These are phyloP conservation scores for Hippoglossus hippoglossus DNA, from an alignment of 2,797 vertebrate genomes.

Conservation along the genomic window DNA sequence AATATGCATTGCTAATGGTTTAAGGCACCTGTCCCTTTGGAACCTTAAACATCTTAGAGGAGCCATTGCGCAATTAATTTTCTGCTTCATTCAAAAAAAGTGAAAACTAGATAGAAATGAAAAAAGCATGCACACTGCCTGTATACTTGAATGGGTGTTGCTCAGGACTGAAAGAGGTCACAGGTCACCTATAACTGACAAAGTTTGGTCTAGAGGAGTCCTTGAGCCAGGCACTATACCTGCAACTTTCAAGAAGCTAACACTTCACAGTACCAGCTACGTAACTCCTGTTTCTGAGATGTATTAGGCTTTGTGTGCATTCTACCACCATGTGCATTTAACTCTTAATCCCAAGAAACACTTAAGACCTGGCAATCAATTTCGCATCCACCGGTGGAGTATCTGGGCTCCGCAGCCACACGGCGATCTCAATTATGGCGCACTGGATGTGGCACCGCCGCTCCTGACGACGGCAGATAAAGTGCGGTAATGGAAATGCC, in stretches of 20 bases:
- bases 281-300: neutral
- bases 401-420: constrained; percentile 52
- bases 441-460: constrained; percentile 25
- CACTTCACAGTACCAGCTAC: neutral
- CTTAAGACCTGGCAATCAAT: constrained; percentile 61
- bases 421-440: constrained; percentile 64
- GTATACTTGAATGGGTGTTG: too few species aligned
- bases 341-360: constrained; percentile 44
- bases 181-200: too few species aligned
- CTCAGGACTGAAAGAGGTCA: too few species aligned
- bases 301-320: too few species aligned
- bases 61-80: too few species aligned
- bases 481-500: constrained; percentile 75
- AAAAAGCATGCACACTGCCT: too few species aligned
- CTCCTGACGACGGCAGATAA: constrained; percentile 75
- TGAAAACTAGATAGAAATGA: too few species aligned
- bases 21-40: too few species aligned
- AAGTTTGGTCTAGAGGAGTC: neutral
- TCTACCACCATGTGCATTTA: constrained; percentile 30
- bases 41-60: too few species aligned
- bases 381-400: constrained; percentile 33
- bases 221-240: neutral
- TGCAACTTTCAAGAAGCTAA: neutral
- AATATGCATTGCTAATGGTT: too few species aligned
- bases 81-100: too few species aligned